Evolutionary conservation across 2,113 vertebrate genomes (phyloP), one percentile per base, ranked within the genome.

Genomic region (Carassius auratus): DNA sequence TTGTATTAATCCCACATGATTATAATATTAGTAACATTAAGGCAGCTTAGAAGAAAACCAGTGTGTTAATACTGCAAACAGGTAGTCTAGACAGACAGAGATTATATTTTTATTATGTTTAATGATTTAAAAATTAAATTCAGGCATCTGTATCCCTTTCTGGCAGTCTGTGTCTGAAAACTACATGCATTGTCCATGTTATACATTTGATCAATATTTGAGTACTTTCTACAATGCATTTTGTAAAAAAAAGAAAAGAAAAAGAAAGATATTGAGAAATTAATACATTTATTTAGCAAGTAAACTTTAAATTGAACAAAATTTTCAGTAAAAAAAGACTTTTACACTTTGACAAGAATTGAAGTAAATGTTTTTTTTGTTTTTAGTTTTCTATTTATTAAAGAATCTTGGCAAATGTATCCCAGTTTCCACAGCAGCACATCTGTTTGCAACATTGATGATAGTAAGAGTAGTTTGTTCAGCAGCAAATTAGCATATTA

Each of bases 1-100:
- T 50, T 76, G 30, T n/a, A 55, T 76, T 76, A 76, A 76, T 76
- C 45, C 48, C 50, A 55, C 23, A 76, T 76, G 30, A 33, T 4
- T 15, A 33, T 55, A 55, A 76, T 55, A 55, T 76, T 5, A 21
- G 48, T 17, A n/a, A 8, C 3, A 21, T 55, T 15, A 48, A 74
- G 42, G 42, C 12, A 26, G 42, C 26, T 48, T 48, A 75, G 10
- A 33, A 71, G 36, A 2, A 71, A 42, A 42, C 36, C 36, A 38
- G 66, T 8, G 3, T 14, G 33, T 74, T 52, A 48, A 52, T 23
- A 55, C n/a, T 8, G 38, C 71, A 23, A 71, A 42, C 36, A 71
- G 8, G 42, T 38, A 5, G 19, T 71, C 7, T 42, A 48, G 71
- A 74, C 71, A 23, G 42, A 48, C 13, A 75, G 71, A 75, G 71